A percentile compares a stretch with the other conserved stretches of the same genome.
These are phyloP conservation scores for Oithona nana DNA, from an alignment of 2,888 invertebrate genomes.

Conservation along the genomic window DNA sequence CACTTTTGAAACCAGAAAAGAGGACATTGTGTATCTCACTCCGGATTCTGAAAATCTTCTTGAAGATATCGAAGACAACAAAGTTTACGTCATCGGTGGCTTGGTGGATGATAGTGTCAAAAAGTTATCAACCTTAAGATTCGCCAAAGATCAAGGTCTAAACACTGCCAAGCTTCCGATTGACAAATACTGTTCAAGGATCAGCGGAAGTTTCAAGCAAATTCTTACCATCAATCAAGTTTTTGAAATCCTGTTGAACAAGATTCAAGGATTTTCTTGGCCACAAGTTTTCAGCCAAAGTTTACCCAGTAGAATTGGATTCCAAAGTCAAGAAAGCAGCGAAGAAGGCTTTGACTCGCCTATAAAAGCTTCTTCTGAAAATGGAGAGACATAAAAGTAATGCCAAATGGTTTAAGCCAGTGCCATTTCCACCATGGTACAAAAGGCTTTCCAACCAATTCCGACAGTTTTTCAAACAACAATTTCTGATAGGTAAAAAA, in stretches of 20 bases:
- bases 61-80: neutral
- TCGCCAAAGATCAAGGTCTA: neutral
- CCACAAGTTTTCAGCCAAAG: neutral
- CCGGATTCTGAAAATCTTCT: neutral
- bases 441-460: neutral
- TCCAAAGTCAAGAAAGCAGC: too few species aligned
- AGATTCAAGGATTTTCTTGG: neutral
- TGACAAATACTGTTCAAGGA: neutral
- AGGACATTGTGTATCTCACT: neutral
- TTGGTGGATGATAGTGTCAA: slow-evolving; percentile 8
- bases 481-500: too few species aligned
- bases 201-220: neutral
- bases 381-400: neutral
- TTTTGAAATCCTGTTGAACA: neutral
- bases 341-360: too few species aligned
- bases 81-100: slow-evolving; percentile 5
- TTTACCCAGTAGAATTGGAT: neutral
- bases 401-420: neutral
- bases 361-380: too few species aligned
- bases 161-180: neutral
- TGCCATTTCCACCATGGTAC: neutral
- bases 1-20: neutral
- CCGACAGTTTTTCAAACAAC: neutral
- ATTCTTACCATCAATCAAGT: slow-evolving; percentile 1
- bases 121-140: neutral